phyloP scores from a whole-genome alignment of 2,888 invertebrate species.

The Campoplex capitator region DNA sequence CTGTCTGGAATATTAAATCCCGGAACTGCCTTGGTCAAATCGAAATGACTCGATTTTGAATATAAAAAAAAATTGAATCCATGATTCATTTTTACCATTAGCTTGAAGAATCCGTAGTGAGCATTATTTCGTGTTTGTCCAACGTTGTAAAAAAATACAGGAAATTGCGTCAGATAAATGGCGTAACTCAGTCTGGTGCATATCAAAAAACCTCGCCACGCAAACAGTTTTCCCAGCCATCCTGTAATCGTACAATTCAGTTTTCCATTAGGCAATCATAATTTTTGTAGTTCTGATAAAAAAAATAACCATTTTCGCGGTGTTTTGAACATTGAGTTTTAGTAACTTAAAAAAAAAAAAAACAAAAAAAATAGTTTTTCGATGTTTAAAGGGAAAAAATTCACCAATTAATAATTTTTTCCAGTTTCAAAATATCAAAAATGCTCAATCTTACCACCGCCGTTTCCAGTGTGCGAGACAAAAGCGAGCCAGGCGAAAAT shows the following conservation, averaged over 20 bases:
- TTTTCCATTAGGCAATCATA: neutral
- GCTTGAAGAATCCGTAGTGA: conserved; percentile 86
- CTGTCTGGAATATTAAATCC: neutral
- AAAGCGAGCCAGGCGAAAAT: conserved; percentile 89
- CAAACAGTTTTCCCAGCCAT: conserved; percentile 86
- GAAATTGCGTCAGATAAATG: conserved; percentile 90
- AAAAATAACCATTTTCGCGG: neutral
- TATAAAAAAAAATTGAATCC: neutral
- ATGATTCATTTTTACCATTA: conserved; percentile 85
- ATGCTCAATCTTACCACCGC: conserved; percentile 74
- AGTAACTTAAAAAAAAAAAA: too few relatives aligned
- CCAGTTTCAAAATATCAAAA: neutral
- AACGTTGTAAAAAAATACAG: conserved; percentile 90
- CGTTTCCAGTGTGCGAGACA: conserved; percentile 87
- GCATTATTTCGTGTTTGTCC: conserved; percentile 87
- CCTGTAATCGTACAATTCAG: conserved; percentile 83
- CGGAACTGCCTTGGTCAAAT: neutral
- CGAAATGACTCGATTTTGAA: conserved; percentile 18
- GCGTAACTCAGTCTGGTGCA: conserved; percentile 90
- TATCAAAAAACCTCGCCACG: conserved; percentile 88
- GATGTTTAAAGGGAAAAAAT: too few relatives aligned
- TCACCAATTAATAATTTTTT: too few relatives aligned
- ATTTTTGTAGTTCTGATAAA: too few relatives aligned
- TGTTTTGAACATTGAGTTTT: too few relatives aligned
- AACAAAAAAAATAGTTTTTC: too few relatives aligned